Percentiles rank a stretch among this genome's conserved stretches.
phyloP scores from a whole-genome alignment of 1,140 invertebrate species.

The Venturia canescens region DNA sequence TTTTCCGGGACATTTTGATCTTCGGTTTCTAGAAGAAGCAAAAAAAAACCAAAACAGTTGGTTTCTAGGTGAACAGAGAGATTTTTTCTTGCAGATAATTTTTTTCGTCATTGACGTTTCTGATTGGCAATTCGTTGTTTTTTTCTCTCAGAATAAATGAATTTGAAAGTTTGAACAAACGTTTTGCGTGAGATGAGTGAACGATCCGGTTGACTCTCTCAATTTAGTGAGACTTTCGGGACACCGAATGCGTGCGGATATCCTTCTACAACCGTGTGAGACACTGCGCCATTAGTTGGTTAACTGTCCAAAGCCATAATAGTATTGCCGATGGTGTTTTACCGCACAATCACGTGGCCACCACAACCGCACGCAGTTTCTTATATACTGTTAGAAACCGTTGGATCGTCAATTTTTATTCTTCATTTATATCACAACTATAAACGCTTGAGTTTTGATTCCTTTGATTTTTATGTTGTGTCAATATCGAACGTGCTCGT shows the following conservation, averaged over 20 bases:
- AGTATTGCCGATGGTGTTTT: slow-evolving; percentile 13
- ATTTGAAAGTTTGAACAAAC: too few species aligned
- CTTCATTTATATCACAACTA: neutral
- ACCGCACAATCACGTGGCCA: neutral
- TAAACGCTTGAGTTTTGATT: neutral
- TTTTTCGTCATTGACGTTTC: too few species aligned
- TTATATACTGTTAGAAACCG: slow-evolving; percentile 12
- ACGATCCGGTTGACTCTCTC: too few species aligned
- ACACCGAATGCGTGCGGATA: neutral
- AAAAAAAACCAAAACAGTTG: too few species aligned
- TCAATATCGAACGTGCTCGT: neutral
- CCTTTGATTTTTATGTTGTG: neutral
- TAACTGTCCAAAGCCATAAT: slow-evolving; percentile 66
- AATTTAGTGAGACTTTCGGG: neutral
- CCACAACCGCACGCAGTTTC: neutral
- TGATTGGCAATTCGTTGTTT: too few species aligned
- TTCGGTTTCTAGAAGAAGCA: too few species aligned
- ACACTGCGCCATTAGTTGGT: slow-evolving; percentile 9
- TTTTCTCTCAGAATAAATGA: too few species aligned
- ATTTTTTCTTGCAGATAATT: too few species aligned
- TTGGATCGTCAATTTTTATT: slow-evolving; percentile 9
- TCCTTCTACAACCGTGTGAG: neutral
- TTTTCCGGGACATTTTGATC: too few species aligned
- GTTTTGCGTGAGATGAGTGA: too few species aligned
- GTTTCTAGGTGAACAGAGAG: too few species aligned